A percentile compares a stretch with the other conserved stretches of the same genome.
These are phyloP conservation scores for Hyppa rectilinea DNA, from an alignment of 2,888 invertebrate species.

Conservation along the genomic window DNA sequence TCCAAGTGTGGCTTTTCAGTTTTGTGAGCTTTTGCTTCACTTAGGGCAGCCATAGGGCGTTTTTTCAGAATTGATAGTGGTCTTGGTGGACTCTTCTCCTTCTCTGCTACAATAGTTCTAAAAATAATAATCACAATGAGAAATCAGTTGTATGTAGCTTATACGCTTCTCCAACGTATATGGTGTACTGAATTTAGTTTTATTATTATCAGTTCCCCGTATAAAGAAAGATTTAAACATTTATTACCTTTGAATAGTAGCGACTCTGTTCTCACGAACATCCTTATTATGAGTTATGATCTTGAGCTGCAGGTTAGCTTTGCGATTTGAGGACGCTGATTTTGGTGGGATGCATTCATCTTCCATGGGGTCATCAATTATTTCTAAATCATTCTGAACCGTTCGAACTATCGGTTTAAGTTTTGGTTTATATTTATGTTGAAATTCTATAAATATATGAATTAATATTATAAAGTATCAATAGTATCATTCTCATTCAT, in stretches of 20 bases:
- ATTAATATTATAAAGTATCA: background rate
- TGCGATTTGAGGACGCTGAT: conserved; percentile 74
- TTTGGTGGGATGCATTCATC: conserved; percentile 75
- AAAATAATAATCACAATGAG: conserved; percentile 39
- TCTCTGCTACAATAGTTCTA: conserved; percentile 77
- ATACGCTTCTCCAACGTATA: background rate
- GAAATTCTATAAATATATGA: conserved; percentile 36
- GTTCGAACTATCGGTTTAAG: conserved; percentile 85
- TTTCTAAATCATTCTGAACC: conserved; percentile 87
- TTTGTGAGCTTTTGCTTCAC: conserved; percentile 78
- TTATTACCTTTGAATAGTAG: conserved; percentile 73
- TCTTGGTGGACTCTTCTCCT: conserved; percentile 84
- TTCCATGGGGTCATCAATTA: conserved; percentile 85
- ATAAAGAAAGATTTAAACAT: background rate
- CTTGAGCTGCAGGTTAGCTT: conserved; percentile 84
- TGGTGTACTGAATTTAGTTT: background rate
- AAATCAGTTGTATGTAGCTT: background rate
- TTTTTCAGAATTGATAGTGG: conserved; percentile 89
- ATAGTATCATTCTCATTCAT: background rate
- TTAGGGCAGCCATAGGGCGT: conserved; percentile 85
- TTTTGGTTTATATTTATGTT: conserved; percentile 59
- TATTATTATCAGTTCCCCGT: background rate
- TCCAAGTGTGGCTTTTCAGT: conserved; percentile 89
- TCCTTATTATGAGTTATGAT: conserved; percentile 86
- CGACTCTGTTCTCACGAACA: conserved; percentile 70